Evolutionary conservation across 2,113 vertebrate species (phyloP).

Genomic region (Oceanodroma tethys): DNA sequence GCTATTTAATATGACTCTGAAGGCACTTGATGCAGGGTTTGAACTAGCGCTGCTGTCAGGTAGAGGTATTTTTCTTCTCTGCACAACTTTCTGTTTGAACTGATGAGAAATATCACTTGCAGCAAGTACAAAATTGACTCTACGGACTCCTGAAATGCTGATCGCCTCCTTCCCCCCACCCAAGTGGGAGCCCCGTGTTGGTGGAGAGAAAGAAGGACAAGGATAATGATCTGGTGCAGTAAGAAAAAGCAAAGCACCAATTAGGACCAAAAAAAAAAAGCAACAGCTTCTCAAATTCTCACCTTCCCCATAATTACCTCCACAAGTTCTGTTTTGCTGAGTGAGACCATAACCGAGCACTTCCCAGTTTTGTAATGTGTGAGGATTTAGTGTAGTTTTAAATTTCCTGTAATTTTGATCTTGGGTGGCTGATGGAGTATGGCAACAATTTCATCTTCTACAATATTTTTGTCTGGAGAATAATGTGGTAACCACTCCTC

Average conservation of each 20-base stretch:
- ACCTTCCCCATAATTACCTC: neutral
- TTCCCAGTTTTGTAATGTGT: neutral
- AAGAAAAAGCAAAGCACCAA: neutral
- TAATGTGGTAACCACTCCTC: neutral
- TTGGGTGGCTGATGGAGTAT: neutral
- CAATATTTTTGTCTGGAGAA: neutral
- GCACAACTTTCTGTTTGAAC: neutral
- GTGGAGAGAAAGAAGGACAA: neutral
- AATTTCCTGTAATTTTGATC: neutral
- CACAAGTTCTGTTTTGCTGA: neutral
- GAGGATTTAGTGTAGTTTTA: neutral
- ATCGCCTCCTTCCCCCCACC: accelerated
- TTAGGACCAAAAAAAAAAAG: neutral
- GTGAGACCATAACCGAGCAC: neutral
- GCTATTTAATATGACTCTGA: accelerated
- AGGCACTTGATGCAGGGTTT: accelerated
- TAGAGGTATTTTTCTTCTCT: neutral
- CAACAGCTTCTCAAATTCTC: neutral
- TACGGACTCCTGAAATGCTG: neutral
- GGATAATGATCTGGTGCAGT: neutral
- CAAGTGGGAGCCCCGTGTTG: neutral
- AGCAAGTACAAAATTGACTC: neutral
- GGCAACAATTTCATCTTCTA: neutral
- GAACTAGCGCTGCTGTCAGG: accelerated
- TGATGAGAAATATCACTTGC: neutral